These are phyloP conservation scores for Shargacucullia verbasci DNA, from an alignment of 2,888 invertebrate species.

Conservation along the genomic window DNA sequence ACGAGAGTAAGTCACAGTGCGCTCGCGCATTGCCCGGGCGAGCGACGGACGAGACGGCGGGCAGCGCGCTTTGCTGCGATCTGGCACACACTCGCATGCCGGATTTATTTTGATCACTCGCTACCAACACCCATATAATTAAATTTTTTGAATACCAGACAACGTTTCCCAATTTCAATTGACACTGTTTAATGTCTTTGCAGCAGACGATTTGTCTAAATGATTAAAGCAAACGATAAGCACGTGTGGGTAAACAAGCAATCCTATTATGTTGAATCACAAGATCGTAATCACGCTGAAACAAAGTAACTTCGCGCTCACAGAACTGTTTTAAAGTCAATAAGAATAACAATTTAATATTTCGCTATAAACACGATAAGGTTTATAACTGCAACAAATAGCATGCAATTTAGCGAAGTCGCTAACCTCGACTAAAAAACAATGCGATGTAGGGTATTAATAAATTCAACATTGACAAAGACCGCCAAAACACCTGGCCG, in stretches of 20 bases:
- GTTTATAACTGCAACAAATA: constrained; percentile 24
- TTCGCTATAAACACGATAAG: constrained; percentile 28
- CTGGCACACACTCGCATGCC: constrained; percentile 75
- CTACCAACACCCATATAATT: constrained; percentile 76
- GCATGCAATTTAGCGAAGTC: constrained; percentile 61
- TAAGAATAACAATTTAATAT: constrained; percentile 30
- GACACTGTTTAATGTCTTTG: constrained; percentile 61
- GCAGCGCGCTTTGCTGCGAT: constrained; percentile 35
- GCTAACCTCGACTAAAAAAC: constrained; percentile 78
- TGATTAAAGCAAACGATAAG: background rate
- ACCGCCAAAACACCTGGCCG: constrained; percentile 87
- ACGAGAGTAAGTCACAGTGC: constrained; percentile 26
- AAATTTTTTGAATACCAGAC: constrained; percentile 84
- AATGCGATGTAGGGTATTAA: constrained; percentile 80
- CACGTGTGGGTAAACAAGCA: constrained; percentile 3
- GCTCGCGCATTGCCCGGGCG: constrained; percentile 55
- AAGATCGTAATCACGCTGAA: constrained; percentile 11
- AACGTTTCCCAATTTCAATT: constrained; percentile 70
- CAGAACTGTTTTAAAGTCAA: constrained; percentile 25
- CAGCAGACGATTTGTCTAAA: constrained; percentile 15
- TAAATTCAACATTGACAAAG: constrained; percentile 89
- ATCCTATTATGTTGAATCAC: constrained; percentile 12
- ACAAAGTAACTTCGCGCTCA: background rate
- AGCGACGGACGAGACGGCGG: constrained; percentile 32
- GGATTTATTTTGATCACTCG: constrained; percentile 79